Base-by-base conservation (phyloP, 2,797 vertebrate species). In the Notolabrus celidotus region DNA sequence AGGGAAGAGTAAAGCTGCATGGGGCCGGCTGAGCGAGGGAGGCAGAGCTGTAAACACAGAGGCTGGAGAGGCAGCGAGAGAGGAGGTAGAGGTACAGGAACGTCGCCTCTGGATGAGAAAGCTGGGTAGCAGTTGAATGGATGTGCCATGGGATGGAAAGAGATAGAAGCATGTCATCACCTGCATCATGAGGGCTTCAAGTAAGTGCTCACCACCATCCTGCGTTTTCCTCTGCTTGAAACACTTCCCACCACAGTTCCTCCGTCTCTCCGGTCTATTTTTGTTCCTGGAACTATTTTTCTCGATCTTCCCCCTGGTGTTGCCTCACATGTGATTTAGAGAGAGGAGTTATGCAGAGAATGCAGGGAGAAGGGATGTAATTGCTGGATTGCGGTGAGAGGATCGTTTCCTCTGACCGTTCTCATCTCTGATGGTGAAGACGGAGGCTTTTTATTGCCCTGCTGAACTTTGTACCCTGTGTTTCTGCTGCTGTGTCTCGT, bases 171-270 rank as follows among this genome's bases (percentile, higher is more conserved):
- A 79, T 82, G 79, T 54, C 78, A 53, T 67, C 78, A 29, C 6
- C 46, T 10, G 49, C 81, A 80, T 52, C 71, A 94, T 92, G 92
- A 92, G 74, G 82, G 79, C 78, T 63, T 77, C 74, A 60, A 93
- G 92, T 92, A 88, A 93, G 92, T 91, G 47, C 57, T 56, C 54
- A 49, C 58, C n/a, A 14, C 12, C n/a, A n/a, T n/a, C 39, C 33
- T 20, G 22, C 1, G 0, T 50, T 31, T 54, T 46, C 27, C 43
- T 25, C 49, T 16, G 46, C 22, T n/a, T 20, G 25, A 65, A 77
- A 51, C 1, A 33, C n/a, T 14, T 53, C 43, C 56, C 15, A 0
- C 36, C 46, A 57, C 34, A 51, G 33, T 64, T 36, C 55, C 39
- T 74, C 34, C 2, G 6, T 65, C 47, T 55, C 36, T 43, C 3